These are phyloP conservation scores for Drosophila setosimentum DNA, from an alignment of 2,888 invertebrate genomes.

Conservation along the genomic window DNA sequence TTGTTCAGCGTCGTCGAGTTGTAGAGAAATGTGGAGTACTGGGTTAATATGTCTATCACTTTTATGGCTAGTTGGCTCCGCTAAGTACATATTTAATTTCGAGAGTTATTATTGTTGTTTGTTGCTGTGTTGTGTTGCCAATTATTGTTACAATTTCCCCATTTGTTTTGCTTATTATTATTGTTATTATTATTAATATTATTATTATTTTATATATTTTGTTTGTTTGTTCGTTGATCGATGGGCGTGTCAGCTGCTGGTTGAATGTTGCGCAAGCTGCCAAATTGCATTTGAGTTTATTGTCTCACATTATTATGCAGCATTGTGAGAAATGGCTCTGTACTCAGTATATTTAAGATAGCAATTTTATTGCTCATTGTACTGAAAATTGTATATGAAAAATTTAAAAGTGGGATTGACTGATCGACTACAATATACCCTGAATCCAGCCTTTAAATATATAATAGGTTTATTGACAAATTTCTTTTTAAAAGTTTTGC, in stretches of 20 bases:
- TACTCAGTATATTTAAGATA: neutral
- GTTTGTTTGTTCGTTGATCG: neutral
- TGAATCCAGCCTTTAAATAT: neutral
- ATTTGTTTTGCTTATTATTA: neutral
- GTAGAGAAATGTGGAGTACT: constrained; percentile 72
- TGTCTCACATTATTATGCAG: neutral
- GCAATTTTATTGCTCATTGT: neutral
- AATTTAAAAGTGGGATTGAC: neutral
- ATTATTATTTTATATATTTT: neutral
- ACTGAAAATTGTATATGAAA: neutral
- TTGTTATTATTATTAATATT: neutral
- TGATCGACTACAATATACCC: neutral
- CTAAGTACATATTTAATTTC: constrained; percentile 63
- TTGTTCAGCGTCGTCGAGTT: constrained; percentile 53
- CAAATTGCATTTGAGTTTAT: constrained; percentile 1
- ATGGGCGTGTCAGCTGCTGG: constrained; percentile 16
- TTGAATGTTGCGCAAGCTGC: constrained; percentile 33
- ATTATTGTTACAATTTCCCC: constrained; percentile 47
- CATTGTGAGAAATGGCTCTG: neutral
- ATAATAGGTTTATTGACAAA: neutral
- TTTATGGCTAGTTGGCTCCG: constrained; percentile 73
- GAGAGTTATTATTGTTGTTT: constrained; percentile 32
- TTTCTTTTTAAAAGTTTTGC: neutral
- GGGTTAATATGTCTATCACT: constrained; percentile 79
- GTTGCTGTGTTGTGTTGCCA: constrained; percentile 2